Conservation (phyloP, 2,888 invertebrate genomes). For the Drosophila pullipes region DNA sequence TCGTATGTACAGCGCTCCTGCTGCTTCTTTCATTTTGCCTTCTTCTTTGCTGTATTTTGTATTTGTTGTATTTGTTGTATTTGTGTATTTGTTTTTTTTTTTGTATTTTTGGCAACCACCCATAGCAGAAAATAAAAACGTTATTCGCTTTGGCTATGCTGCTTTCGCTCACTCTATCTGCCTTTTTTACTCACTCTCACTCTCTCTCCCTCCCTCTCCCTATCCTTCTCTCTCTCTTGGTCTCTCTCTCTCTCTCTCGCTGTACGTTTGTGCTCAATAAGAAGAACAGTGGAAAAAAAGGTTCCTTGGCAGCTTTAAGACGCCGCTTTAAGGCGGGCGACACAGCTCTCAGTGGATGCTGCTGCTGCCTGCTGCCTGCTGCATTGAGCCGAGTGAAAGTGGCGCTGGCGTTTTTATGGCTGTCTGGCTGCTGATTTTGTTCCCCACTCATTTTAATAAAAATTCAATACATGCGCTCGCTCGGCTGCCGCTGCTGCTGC, state of each 20-base stretch:
- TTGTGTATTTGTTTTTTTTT: slow-evolving; percentile 27
- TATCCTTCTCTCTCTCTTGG: neutral
- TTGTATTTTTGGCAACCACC: slow-evolving; percentile 58
- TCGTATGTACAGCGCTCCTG: slow-evolving; percentile 68
- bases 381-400: slow-evolving; percentile 71
- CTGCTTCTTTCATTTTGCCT: slow-evolving; percentile 20
- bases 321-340: slow-evolving; percentile 51
- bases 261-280: neutral
- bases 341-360: slow-evolving; percentile 36
- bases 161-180: slow-evolving; percentile 35
- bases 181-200: slow-evolving; percentile 6
- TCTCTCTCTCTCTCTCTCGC: neutral
- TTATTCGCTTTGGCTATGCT: slow-evolving; percentile 17
- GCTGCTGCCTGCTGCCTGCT: slow-evolving; percentile 55
- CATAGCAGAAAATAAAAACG: slow-evolving; percentile 34
- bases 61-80: slow-evolving; percentile 10
- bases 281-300: slow-evolving; percentile 10
- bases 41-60: slow-evolving; percentile 5
- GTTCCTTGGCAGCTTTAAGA: slow-evolving; percentile 61
- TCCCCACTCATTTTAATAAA: slow-evolving; percentile 62
- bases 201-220: slow-evolving; percentile 5
- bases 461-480: slow-evolving; percentile 53
- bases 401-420: slow-evolving; percentile 63
- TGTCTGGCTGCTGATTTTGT: slow-evolving; percentile 61
- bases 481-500: slow-evolving; percentile 5